Evolutionary conservation across 2,113 vertebrate genomes (phyloP).

Genomic region (Mola mola): DNA sequence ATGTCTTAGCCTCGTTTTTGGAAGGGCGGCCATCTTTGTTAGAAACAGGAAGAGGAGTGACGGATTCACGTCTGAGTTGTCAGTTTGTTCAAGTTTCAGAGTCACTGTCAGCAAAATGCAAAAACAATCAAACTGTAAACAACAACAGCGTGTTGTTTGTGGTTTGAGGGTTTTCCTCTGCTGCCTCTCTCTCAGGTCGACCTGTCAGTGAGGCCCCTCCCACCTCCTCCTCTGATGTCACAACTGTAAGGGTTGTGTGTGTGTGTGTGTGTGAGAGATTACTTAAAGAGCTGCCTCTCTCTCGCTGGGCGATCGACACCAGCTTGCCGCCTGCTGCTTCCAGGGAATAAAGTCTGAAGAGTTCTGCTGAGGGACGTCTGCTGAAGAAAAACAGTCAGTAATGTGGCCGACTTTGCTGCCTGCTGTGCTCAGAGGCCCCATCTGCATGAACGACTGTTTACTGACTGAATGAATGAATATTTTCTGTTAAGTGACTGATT

Average conservation of each 20-base stretch:
- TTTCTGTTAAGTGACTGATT: not conserved
- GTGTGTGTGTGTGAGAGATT: slow-evolving; percentile 34
- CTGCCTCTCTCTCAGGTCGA: slow-evolving; percentile 28
- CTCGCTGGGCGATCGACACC: slow-evolving; percentile 38
- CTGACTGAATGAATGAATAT: not conserved
- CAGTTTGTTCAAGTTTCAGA: too few species aligned
- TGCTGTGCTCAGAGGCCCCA: not conserved
- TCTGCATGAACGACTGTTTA: too few species aligned
- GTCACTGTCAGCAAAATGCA: too few species aligned
- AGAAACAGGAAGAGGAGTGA: not conserved
- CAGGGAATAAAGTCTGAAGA: slow-evolving; percentile 34
- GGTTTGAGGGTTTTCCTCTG: not conserved
- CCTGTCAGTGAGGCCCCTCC: slow-evolving; percentile 50
- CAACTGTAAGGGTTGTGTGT: slow-evolving; percentile 26
- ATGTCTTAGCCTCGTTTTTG: too few species aligned
- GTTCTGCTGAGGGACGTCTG: slow-evolving; percentile 28
- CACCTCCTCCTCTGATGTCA: slow-evolving; percentile 37
- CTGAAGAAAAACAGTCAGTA: slow-evolving; percentile 44
- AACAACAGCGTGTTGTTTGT: too few species aligned
- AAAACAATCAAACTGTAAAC: too few species aligned
- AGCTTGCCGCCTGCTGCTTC: slow-evolving; percentile 31
- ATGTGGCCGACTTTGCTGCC: not conserved
- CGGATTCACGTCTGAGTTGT: too few species aligned
- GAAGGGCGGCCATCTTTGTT: not conserved
- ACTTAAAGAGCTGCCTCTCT: slow-evolving; percentile 57